Conservation (phyloP, 2,888 invertebrate species). For the Actias luna region DNA sequence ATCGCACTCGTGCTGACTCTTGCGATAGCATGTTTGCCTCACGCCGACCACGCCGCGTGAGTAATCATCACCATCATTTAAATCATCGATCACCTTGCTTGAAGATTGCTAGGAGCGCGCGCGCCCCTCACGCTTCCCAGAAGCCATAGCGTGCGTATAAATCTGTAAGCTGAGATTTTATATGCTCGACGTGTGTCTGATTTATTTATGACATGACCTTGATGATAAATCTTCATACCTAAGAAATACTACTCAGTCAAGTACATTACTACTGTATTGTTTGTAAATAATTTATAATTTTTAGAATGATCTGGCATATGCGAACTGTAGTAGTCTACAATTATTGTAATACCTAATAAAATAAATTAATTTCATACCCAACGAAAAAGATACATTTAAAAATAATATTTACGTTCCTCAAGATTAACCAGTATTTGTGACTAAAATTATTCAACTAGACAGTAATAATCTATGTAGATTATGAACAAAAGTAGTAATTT, state of each 20-base stretch:
- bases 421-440: too few relatives aligned
- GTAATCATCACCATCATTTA: constrained; percentile 40
- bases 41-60: constrained; percentile 68
- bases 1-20: constrained; percentile 65
- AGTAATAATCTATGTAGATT: too few relatives aligned
- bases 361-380: background rate
- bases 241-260: background rate
- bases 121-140: constrained; percentile 35
- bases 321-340: background rate
- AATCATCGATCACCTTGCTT: constrained; percentile 30
- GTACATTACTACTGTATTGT: background rate
- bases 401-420: too few relatives aligned
- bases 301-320: background rate
- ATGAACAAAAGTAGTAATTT: too few relatives aligned
- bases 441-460: too few relatives aligned
- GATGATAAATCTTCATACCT: constrained; percentile 27
- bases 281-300: constrained; percentile 1
- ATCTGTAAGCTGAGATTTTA: constrained; percentile 45
- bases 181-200: constrained; percentile 38
- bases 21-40: constrained; percentile 64
- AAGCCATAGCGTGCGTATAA: constrained; percentile 56
- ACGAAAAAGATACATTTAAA: background rate
- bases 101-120: constrained; percentile 26
- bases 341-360: background rate
- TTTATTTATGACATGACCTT: constrained; percentile 40